Evolutionary conservation across 2,888 invertebrate genomes (phyloP).

Genomic region (Dryobota labecula): DNA sequence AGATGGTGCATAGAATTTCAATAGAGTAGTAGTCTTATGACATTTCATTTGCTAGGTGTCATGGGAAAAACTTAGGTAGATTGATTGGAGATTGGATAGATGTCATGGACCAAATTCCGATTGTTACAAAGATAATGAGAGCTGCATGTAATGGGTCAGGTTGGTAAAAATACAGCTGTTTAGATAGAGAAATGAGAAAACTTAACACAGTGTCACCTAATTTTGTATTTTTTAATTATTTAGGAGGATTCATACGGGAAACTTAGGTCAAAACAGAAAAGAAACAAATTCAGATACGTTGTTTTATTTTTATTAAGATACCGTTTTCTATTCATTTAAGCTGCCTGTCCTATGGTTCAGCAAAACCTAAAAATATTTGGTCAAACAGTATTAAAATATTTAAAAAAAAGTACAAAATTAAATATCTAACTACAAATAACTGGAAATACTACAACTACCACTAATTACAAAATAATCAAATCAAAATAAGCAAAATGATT

Average conservation of each 20-base stretch:
- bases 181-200: not conserved
- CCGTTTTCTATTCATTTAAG: constrained; percentile 28
- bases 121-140: not conserved
- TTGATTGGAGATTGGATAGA: not conserved
- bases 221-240: not conserved
- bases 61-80: not conserved
- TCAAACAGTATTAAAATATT: constrained; percentile 28
- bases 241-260: constrained; percentile 4
- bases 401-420: constrained; percentile 1
- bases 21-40: not conserved
- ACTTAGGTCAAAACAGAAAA: constrained; percentile 51
- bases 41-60: not conserved
- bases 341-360: constrained; percentile 44
- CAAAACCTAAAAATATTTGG: constrained; percentile 54
- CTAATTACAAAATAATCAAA: constrained; percentile 16
- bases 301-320: constrained; percentile 38
- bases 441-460: constrained; percentile 14
- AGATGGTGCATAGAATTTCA: constrained; percentile 9
- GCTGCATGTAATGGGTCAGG: not conserved
- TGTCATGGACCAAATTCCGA: not conserved
- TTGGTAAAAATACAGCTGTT: not conserved
- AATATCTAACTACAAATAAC: constrained; percentile 29
- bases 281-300: constrained; percentile 55
- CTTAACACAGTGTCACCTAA: no score
- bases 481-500: constrained; percentile 31